phyloP scores from a whole-genome alignment of 2,888 invertebrate genomes.

The Automeris io region DNA sequence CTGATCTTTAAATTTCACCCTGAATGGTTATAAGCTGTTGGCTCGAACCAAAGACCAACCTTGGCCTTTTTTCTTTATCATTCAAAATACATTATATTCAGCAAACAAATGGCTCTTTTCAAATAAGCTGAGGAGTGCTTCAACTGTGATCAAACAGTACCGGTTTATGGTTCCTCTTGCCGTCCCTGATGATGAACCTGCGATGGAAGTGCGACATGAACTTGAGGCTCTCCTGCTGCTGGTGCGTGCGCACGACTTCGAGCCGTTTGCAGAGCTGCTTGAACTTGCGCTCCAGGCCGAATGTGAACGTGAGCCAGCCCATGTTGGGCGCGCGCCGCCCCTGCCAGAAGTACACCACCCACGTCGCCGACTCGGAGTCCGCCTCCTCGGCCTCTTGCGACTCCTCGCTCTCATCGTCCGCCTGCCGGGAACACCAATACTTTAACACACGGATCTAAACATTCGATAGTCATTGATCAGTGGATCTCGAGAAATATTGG shows the following conservation, averaged over 20 bases:
- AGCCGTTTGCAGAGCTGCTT: constrained; percentile 57
- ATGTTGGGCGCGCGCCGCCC: constrained; percentile 97
- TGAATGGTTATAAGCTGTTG: too few relatives aligned
- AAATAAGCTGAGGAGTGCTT: too few relatives aligned
- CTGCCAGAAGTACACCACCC: constrained; percentile 99
- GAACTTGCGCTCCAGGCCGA: constrained; percentile 81
- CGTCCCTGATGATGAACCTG: constrained; percentile 94
- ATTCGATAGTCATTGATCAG: too few relatives aligned
- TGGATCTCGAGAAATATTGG: too few relatives aligned
- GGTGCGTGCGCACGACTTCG: constrained; percentile 97
- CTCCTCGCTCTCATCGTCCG: constrained; percentile 72
- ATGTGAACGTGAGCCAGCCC: constrained; percentile 99
- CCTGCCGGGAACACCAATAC: constrained; percentile 22
- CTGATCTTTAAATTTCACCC: too few relatives aligned
- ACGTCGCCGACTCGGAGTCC: constrained; percentile 58
- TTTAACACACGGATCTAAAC: not conserved
- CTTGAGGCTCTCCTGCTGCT: constrained; percentile 98
- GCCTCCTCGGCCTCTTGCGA: constrained; percentile 62
- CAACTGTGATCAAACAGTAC: too few relatives aligned
- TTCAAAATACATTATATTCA: too few relatives aligned
- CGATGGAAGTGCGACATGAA: constrained; percentile 97
- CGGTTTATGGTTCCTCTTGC: constrained; percentile 81
- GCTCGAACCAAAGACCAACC: too few relatives aligned
- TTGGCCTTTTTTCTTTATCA: too few relatives aligned
- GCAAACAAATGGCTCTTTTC: too few relatives aligned